phyloP scores from a whole-genome alignment of 2,113 vertebrate species.

The Pygoscelis adeliae region DNA sequence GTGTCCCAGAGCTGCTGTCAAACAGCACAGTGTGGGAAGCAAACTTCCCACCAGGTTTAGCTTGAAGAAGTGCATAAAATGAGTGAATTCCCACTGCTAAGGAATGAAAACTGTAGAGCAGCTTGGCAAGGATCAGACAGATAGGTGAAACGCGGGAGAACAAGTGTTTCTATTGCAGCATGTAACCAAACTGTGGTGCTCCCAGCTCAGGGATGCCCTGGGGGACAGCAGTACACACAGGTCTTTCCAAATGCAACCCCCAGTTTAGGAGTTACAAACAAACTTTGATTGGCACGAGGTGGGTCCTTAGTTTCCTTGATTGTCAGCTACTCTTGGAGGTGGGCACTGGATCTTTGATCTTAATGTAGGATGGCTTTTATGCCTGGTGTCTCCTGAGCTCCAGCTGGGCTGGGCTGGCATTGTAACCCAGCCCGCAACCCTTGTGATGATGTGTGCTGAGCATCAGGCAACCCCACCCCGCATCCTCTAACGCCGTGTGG shows the following conservation, averaged over 20 bases:
- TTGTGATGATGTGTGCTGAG: background rate
- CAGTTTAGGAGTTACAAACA: background rate
- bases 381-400: background rate
- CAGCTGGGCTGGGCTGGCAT: background rate
- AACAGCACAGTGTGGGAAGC: background rate
- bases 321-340: background rate
- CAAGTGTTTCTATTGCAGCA: background rate
- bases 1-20: background rate
- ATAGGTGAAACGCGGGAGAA: background rate
- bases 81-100: background rate
- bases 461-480: background rate
- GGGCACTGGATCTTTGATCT: background rate
- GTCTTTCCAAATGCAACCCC: background rate
- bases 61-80: background rate
- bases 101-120: background rate
- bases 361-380: background rate
- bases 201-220: background rate
- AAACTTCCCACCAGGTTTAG: background rate
- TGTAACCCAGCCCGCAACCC: background rate
- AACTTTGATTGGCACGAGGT: background rate
- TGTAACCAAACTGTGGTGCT: background rate
- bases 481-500: background rate
- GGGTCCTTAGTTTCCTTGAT: background rate
- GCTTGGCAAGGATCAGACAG: background rate
- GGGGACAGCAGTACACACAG: background rate